phyloP scores from a whole-genome alignment of 2,797 vertebrate species.

The Masticophis lateralis region DNA sequence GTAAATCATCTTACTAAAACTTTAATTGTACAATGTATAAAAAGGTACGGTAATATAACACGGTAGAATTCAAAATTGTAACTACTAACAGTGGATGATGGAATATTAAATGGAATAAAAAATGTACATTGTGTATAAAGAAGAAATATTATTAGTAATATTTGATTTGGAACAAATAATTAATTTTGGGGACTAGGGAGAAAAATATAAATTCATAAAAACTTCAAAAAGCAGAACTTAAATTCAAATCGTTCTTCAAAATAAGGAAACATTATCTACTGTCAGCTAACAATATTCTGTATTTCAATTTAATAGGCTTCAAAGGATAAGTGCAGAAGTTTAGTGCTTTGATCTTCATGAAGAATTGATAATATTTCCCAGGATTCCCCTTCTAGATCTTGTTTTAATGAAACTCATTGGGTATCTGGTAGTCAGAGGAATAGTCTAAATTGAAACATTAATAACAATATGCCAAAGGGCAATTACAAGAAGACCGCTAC shows the following conservation, averaged over 20 bases:
- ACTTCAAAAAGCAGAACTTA: background rate
- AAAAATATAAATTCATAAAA: background rate
- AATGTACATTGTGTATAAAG: background rate
- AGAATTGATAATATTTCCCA: background rate
- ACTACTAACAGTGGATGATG: background rate
- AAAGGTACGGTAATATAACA: background rate
- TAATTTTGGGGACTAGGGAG: background rate
- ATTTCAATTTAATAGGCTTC: background rate
- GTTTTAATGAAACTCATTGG: constrained; percentile 16
- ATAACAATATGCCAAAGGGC: background rate
- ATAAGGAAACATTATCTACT: constrained; percentile 22
- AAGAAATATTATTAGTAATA: background rate
- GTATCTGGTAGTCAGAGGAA: constrained; percentile 21
- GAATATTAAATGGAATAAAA: background rate
- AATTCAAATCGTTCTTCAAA: background rate
- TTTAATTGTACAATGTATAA: background rate
- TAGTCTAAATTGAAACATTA: background rate
- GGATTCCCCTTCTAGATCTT: constrained; percentile 18
- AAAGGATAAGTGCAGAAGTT: constrained; percentile 15
- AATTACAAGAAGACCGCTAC: background rate
- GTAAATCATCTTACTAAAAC: background rate
- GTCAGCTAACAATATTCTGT: background rate
- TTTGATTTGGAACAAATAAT: background rate
- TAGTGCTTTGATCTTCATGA: constrained; percentile 1
- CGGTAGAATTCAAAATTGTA: background rate